Base-by-base conservation (phyloP, 2,113 vertebrate species). In the Sclerurus mexicanus region DNA sequence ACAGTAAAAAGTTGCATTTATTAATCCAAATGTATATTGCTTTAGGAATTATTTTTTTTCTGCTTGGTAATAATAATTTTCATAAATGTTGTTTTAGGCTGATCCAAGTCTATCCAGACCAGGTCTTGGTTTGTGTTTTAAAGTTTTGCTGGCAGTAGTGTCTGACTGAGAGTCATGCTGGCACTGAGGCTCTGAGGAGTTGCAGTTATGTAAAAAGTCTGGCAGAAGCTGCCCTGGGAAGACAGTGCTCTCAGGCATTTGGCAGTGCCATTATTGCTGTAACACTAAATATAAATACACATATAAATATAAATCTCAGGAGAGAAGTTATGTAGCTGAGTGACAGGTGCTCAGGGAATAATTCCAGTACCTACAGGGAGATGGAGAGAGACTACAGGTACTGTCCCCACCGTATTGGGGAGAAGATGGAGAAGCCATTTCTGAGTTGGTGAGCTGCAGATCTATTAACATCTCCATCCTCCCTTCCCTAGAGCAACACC, bases 371-470 rank as follows among this genome's bases (percentile, higher is more conserved):
- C 66, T 94, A 31, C 17, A 87, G 56, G 17, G 64, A 72, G n/a
- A 7, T 49, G 31, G 42, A 63, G 63, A 35, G 74, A 62, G 10
- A 14, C 37, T 74, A 9, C 56, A 40, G 67, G 46, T 73, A 7
- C 33, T 52, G 37, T 66, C 28, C 44, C 23, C 30, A 12, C 6
- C 53, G 22, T 55, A 8, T 1, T 0, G 0, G 18, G 28, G 31
- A 78, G 64, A 58, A 64, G 39, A 12, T 35, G 50, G 37, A 71
- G 23, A 33, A 62, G 44, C 39, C 0, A 8, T 50, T 78, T 90
- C 39, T 30, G 59, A 62, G 20, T 40, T 92, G 77, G 3, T 84
- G 73, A 81, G 42, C 63, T 69, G 42, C 60, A 42, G 35, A 27
- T 73, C 50, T 63, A 40, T 35, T 71, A 60, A 12, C 2, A 1